A percentile compares a stretch with the other conserved stretches of the same genome.
These are phyloP conservation scores for Shinisaurus crocodilurus DNA, from an alignment of 2,113 vertebrate species.

Conservation along the genomic window DNA sequence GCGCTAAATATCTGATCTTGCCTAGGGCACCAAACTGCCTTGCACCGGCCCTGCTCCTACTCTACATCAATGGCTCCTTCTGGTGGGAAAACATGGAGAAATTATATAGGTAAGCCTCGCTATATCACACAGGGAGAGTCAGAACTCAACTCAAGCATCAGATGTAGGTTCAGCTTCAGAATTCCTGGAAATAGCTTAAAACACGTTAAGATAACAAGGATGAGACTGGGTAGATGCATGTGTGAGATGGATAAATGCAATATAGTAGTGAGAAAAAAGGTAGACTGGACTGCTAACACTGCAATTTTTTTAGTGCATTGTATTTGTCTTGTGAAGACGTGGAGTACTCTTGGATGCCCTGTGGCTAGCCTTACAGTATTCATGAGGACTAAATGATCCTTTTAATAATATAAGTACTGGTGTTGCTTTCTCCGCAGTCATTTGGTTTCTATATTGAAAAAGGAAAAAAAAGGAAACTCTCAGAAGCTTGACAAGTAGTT, in stretches of 20 bases:
- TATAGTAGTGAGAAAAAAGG: not conserved
- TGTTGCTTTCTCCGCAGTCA: not conserved
- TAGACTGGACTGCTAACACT: not conserved
- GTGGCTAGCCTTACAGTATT: not conserved
- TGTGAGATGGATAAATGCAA: not conserved
- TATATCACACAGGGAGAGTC: not conserved
- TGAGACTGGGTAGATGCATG: not conserved
- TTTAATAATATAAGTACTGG: constrained; percentile 14
- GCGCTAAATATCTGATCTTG: too few species aligned
- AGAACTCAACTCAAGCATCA: not conserved
- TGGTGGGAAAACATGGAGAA: not conserved
- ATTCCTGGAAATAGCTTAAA: not conserved
- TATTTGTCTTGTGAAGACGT: not conserved
- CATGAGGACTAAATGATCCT: not conserved
- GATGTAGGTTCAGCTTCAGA: not conserved
- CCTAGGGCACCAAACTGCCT: too few species aligned
- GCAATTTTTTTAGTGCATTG: not conserved
- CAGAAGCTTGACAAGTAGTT: not conserved
- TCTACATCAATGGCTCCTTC: not conserved
- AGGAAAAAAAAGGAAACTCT: not conserved
- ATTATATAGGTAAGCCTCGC: not conserved
- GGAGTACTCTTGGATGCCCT: not conserved
- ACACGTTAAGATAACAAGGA: not conserved
- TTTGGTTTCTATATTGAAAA: not conserved
- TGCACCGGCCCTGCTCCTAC: too few species aligned